Conservation (phyloP, 2,113 vertebrate genomes). For the Carollia perspicillata region DNA sequence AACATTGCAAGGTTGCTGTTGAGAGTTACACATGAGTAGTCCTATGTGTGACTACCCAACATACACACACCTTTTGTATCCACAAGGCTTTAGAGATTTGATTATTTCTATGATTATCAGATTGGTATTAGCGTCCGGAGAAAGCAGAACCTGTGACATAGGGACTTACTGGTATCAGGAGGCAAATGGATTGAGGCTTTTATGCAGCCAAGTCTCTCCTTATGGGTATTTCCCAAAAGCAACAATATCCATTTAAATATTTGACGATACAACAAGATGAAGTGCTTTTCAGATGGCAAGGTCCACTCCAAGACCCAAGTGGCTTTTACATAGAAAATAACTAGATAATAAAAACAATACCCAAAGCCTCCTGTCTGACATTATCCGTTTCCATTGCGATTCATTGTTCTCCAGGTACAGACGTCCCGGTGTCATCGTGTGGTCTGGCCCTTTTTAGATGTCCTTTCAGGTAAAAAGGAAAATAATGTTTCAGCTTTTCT, state of each 20-base stretch:
- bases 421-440: neutral
- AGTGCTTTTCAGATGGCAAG: constrained; percentile 39
- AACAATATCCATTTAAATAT: constrained; percentile 43
- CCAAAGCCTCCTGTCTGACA: neutral
- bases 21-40: neutral
- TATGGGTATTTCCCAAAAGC: constrained; percentile 43
- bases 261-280: constrained; percentile 29
- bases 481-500: constrained; percentile 27
- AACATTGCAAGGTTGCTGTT: neutral
- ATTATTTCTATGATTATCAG: neutral
- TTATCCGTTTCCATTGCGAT: neutral
- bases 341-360: constrained; percentile 26
- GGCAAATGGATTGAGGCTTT: constrained; percentile 21
- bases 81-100: neutral
- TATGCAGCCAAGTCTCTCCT: neutral
- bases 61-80: neutral
- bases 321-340: constrained; percentile 58
- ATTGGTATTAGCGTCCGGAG: neutral
- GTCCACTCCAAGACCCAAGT: constrained; percentile 34
- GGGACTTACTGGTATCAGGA: neutral
- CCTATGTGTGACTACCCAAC: neutral
- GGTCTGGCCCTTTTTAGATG: constrained; percentile 43
- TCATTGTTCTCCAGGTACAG: constrained; percentile 36
- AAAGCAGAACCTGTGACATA: neutral
- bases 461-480: constrained; percentile 59